These are phyloP conservation scores for Euclidia mi DNA, from an alignment of 2,888 invertebrate genomes.

Conservation along the genomic window DNA sequence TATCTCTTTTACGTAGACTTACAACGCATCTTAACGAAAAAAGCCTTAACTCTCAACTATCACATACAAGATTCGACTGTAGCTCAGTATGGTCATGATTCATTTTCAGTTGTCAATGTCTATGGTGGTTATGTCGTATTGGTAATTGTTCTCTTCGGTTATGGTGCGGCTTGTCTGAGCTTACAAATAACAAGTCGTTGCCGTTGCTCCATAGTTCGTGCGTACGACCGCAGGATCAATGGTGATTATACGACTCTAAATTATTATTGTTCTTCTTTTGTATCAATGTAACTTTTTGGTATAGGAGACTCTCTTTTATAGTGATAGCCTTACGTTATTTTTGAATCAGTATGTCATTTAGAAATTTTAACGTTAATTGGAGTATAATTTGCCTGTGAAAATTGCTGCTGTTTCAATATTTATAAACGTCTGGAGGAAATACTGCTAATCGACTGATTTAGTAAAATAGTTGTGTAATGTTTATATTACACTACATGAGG, in stretches of 20 bases:
- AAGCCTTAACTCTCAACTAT: slow-evolving; percentile 17
- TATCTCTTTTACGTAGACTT: slow-evolving; percentile 72
- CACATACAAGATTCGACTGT: slow-evolving; percentile 10
- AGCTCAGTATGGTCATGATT: neutral
- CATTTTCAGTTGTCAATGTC: neutral
- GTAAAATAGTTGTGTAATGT: too few species aligned
- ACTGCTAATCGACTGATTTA: too few species aligned
- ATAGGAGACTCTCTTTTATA: neutral
- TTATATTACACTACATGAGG: too few species aligned
- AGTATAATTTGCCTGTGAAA: too few species aligned
- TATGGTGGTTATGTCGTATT: slow-evolving; percentile 20
- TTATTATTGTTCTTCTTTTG: too few species aligned
- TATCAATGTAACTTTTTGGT: too few species aligned
- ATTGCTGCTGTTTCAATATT: too few species aligned
- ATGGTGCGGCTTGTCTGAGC: slow-evolving; percentile 63
- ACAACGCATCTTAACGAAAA: slow-evolving; percentile 26
- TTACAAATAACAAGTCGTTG: slow-evolving; percentile 66
- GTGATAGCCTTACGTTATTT: too few species aligned
- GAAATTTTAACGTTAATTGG: too few species aligned
- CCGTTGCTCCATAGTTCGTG: slow-evolving; percentile 34
- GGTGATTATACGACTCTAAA: slow-evolving; percentile 14
- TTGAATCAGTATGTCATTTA: too few species aligned
- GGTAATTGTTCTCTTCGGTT: slow-evolving; percentile 47
- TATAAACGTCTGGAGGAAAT: too few species aligned
- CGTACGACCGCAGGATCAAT: slow-evolving; percentile 18